Evolutionary conservation across 2,113 vertebrate species (phyloP), one percentile per base, ranked within the genome.

Genomic region (Amphilophus citrinellus): DNA sequence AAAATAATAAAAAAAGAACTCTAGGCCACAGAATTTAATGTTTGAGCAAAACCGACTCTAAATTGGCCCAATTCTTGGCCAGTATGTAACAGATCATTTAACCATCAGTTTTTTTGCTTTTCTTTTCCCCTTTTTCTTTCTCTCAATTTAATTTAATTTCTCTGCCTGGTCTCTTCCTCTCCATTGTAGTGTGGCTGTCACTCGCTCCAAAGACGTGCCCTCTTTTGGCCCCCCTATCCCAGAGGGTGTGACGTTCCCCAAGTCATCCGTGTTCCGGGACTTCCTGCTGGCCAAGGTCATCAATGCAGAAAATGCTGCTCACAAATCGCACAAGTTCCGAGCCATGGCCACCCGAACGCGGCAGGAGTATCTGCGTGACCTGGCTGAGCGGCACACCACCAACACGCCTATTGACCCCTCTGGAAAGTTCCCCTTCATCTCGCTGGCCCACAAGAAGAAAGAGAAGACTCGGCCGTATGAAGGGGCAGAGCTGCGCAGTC

Each of bases 241-340:
- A 6, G 98, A 99, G 93, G 97, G 96, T 3, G 96, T 98, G 87
- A 98, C 97, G 0, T 99, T 99, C 92, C 98, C 98, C 50, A 99
- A 99, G 87, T 99, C 98, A 32, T 97, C 98, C 0, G 98, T 99
- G 63, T 99, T 99, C 94, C 97, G 98, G 97, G 98, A 99, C 97
- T 99, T 99, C 93, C 96, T 99, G 65, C 92, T 99, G 78, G 97
- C 98, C 87, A 99, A 99, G 95, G 97, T 99, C 84, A 98, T 99
- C 91, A 99, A 99, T 9, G 98, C 97, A 2, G 98, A 99, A 93
- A 99, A 98, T 18, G 98, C 98, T 20, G 98, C 98, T 88, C 98
- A 99, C 94, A 99, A 99, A 91, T 99, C 98, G 0, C 97, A 99
- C 42, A 99, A 99, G 94, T 99, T 99, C 84, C 96, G 97, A 0